Evolutionary conservation across 2,113 vertebrate genomes (phyloP).

Genomic region (Cyprinodon variegatus): DNA sequence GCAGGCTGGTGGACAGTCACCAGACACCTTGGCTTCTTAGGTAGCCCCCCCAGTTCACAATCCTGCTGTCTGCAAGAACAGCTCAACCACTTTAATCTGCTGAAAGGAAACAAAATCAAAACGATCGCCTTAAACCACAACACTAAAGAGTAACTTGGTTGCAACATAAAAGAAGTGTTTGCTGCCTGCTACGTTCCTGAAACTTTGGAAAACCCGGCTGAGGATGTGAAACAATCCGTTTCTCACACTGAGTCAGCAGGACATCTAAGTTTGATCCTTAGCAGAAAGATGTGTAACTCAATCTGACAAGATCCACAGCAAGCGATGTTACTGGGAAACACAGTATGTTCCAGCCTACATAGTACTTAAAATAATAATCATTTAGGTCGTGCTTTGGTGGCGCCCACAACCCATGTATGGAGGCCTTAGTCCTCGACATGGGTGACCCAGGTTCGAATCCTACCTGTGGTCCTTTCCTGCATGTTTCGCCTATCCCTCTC

Average conservation of each 20-base stretch:
- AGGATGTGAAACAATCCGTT: constrained; percentile 29
- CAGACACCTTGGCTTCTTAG: too few relatives aligned
- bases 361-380: not conserved
- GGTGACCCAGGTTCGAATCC: too few relatives aligned
- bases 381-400: too few relatives aligned
- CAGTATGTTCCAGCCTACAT: not conserved
- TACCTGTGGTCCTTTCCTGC: too few relatives aligned
- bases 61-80: not conserved
- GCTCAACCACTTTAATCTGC: not conserved
- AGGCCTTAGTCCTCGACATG: too few relatives aligned
- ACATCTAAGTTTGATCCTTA: not conserved
- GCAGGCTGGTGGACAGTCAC: too few relatives aligned
- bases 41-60: too few relatives aligned
- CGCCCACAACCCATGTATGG: too few relatives aligned
- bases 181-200: not conserved
- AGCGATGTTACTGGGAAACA: not conserved
- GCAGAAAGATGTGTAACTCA: not conserved
- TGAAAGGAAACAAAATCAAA: not conserved
- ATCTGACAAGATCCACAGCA: not conserved
- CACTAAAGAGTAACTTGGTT: not conserved
- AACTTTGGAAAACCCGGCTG: not conserved
- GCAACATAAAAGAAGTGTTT: not conserved
- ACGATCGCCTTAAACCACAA: not conserved
- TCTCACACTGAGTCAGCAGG: constrained; percentile 14
- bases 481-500: too few relatives aligned